Evolutionary conservation across 2,797 vertebrate genomes (phyloP).

Genomic region (Sebastes jordani): DNA sequence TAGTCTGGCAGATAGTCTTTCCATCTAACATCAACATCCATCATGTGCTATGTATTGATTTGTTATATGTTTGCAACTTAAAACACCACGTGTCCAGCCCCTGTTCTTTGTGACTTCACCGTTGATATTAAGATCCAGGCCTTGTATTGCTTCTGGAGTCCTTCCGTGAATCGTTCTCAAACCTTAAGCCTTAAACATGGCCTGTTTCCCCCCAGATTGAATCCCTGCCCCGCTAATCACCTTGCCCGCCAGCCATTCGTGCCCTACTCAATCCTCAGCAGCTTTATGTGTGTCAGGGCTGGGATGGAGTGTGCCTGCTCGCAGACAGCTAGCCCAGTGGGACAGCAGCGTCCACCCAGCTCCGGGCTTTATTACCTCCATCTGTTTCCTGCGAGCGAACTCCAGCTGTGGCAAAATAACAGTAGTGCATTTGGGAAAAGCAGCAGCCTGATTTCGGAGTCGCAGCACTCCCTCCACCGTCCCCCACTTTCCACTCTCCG

Average conservation of each 20-base stretch:
- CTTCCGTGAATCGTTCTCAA: conserved; percentile 7
- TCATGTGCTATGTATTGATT: conserved; percentile 9
- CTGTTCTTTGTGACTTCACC: neutral
- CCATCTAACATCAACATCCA: neutral
- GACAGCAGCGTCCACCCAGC: conserved; percentile 38
- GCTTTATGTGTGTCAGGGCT: conserved; percentile 42
- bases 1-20: neutral
- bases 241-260: conserved; percentile 21
- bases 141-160: conserved; percentile 14
- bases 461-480: neutral
- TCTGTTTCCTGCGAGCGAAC: conserved; percentile 65
- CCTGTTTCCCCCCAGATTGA: conserved; percentile 30
- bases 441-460: conserved; percentile 59
- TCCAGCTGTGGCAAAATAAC: conserved; percentile 57
- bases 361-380: conserved; percentile 63
- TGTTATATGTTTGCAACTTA: conserved; percentile 2
- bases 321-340: conserved; percentile 38
- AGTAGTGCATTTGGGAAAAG: conserved; percentile 50
- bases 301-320: conserved; percentile 41
- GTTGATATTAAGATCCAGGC: conserved; percentile 1
- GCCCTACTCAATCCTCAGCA: conserved; percentile 22
- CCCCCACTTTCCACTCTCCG: neutral
- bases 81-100: conserved; percentile 1
- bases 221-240: conserved; percentile 41
- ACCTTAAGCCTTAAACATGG: conserved; percentile 13